phyloP scores from a whole-genome alignment of 2,113 vertebrate species.

The Cheirogaleus medius region DNA sequence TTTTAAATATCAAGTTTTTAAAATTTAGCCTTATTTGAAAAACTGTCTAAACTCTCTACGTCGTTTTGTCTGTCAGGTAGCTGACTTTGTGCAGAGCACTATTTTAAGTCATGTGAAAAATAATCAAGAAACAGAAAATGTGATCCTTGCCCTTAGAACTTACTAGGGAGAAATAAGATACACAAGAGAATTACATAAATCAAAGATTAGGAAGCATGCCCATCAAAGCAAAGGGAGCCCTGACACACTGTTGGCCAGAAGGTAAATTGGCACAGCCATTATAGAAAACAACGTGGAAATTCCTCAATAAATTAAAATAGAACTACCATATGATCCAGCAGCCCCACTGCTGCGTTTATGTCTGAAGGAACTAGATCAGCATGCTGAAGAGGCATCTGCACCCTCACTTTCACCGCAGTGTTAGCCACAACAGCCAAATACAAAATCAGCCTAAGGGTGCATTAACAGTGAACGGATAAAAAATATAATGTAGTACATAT shows the following conservation, averaged over 20 bases:
- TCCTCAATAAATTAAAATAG: no score
- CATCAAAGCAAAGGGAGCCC: background rate
- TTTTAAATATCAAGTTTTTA: background rate
- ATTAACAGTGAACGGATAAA: background rate
- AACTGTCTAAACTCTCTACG: background rate
- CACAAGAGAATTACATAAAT: background rate
- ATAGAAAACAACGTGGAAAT: background rate
- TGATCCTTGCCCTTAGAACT: background rate
- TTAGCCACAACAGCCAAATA: background rate
- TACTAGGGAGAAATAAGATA: background rate
- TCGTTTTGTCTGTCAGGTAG: background rate
- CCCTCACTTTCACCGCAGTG: no score
- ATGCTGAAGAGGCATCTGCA: background rate
- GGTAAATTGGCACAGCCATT: no score
- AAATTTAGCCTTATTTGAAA: background rate
- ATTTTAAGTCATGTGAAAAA: background rate
- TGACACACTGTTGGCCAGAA: no score
- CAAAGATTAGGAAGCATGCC: background rate
- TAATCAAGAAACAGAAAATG: background rate
- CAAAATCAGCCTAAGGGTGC: background rate
- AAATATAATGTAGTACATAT: background rate
- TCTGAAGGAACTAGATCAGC: background rate
- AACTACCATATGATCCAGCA: background rate
- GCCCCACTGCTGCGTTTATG: no score
- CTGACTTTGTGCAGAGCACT: background rate